Evolutionary conservation across 1,140 invertebrate genomes (phyloP).

Genomic region (Apis laboriosa): DNA sequence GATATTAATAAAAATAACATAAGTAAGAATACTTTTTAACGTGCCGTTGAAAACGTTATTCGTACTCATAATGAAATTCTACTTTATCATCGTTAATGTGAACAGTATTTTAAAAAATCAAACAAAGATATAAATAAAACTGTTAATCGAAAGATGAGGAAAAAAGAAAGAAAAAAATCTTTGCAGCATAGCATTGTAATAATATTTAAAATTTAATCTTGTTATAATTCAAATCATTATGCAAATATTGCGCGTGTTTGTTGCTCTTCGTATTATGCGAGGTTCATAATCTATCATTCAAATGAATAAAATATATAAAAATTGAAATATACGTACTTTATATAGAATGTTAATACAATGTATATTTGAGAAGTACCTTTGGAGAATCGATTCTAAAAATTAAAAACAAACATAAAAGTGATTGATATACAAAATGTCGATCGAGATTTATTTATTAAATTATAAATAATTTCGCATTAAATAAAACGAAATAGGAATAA

Average conservation of each 20-base stretch:
- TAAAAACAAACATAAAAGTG: too few species aligned
- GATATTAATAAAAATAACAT: too few species aligned
- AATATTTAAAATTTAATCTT: conserved; percentile 30
- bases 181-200: conserved; percentile 6
- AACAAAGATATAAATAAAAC: conserved; percentile 5
- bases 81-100: not conserved
- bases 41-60: conserved; percentile 36
- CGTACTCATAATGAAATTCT: conserved; percentile 6
- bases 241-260: conserved; percentile 32
- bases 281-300: conserved; percentile 42
- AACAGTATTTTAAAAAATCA: not conserved
- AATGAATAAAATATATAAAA: conserved; percentile 26
- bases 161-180: not conserved
- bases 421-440: too few species aligned
- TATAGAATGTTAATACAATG: too few species aligned
- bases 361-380: too few species aligned
- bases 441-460: too few species aligned
- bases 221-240: conserved; percentile 30
- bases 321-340: not conserved
- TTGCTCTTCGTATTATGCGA: conserved; percentile 40
- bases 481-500: too few species aligned
- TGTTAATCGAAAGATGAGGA: not conserved
- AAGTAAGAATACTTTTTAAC: conserved; percentile 1
- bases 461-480: too few species aligned
- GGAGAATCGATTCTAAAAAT: too few species aligned